Evolutionary conservation across 2,888 invertebrate species (phyloP), one percentile per base, ranked within the genome.

Genomic region (Beris chalybata): DNA sequence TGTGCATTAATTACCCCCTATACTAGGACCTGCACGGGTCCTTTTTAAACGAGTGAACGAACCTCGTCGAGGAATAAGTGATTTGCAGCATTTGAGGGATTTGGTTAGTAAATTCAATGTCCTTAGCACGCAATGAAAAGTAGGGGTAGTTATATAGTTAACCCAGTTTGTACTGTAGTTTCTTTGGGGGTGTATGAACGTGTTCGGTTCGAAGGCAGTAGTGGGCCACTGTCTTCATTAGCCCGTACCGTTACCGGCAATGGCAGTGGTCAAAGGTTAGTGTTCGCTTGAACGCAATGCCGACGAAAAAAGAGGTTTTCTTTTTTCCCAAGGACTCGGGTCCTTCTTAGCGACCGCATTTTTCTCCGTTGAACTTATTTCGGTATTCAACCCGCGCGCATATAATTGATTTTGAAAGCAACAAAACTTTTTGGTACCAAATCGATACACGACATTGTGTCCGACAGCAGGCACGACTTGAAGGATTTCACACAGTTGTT

Each of bases 211-310:
- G 38, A 7, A 38, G 38, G 38, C 38, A 5, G 38, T 38, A 9
- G 38, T 38, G 38, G 38, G 38, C 38, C 38, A 38, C 38, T 38
- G 38, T 38, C 38, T 38, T 38, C 38, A 38, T 38, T 38, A 38
- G 38, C 38, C 38, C 38, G 5, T 38, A 4, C 38, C 38, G 38
- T 38, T 9, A 7, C 38, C 38, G 61, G 52, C 52, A 22, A 50
- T 61, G 61, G 47, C 38, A 61, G 38, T 47, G 52, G 52, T 11
- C 61, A 52, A 52, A 61, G 61, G 61, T 61, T 48, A 61, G 61
- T 61, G 61, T 22, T 61, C 61, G 61, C 61, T 61, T 50, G n/a
- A 61, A 52, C 52, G 52, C 61, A 52, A 50, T 61, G 32, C 52
- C 12, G 38, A 50, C 61, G 43, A 61, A 61, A 44, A 59, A 56